Evolutionary conservation across 2,113 vertebrate genomes (phyloP), one percentile per base, ranked within the genome.

Genomic region (Fukomys damarensis): DNA sequence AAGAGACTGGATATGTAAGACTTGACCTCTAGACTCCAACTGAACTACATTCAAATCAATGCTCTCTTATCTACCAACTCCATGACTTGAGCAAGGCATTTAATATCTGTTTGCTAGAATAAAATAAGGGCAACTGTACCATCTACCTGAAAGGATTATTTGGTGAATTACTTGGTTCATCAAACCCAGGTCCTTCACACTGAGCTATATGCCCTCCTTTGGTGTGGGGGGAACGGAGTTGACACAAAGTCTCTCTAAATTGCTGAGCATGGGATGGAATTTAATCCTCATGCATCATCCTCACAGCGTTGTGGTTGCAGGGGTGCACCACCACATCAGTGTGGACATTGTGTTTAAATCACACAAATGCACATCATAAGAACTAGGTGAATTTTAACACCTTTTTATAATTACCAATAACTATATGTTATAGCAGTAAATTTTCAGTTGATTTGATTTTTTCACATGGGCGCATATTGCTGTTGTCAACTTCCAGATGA

Each of bases 391-490:
- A 68, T 86, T 77, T 96, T 35, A 61, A 16, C 38, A 63, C 16
- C 32, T 88, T 76, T 89, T 92, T 90, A 41, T 88, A 56, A 93
- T 85, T 77, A 58, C 56, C 83, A 38, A 32, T 63, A 68, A 10
- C 4, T 24, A 32, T 54, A 74, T 92, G 82, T 83, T 83, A 61
- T 24, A 94, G 14, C 59, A 94, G 74, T 5, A 92, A 49, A 56
- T 86, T 72, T 94, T 68, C 61, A 79, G 16, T 19, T 68, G 22
- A 54, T 52, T 92, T 94, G 61, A 92, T 90, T 92, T 43, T 43
- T 84, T 90, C 35, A 80, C 17, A 41, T 65, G 43, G 24, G 19
- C 22, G 79, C 32, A 32, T 79, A 59, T 28, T 38, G 1, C 79
- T 82, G 11, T 41, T 95, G 93, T 12, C 66, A 43, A 8, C 79